These are phyloP conservation scores for Quiscalus mexicanus DNA, from an alignment of 2,113 vertebrate species.

Conservation along the genomic window DNA sequence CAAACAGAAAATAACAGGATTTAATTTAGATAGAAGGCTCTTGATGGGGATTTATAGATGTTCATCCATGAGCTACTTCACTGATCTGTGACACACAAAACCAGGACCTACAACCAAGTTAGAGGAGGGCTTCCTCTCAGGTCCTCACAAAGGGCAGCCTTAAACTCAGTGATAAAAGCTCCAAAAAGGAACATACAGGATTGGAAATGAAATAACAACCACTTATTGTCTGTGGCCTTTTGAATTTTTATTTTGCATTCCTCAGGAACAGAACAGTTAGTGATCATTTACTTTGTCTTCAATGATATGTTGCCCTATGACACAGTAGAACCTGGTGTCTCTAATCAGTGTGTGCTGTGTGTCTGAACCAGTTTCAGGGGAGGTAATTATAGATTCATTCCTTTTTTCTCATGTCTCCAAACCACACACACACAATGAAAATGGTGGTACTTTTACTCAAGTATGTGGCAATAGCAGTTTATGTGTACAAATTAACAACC, in stretches of 20 bases:
- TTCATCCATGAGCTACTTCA: not conserved
- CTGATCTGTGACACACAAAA: not conserved
- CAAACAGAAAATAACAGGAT: not conserved
- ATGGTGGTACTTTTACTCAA: not conserved
- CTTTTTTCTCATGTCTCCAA: constrained; percentile 9
- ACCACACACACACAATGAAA: not conserved
- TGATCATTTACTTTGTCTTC: not conserved
- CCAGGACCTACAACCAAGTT: not conserved
- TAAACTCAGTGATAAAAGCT: not conserved
- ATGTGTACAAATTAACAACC: not conserved
- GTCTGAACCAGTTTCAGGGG: not conserved
- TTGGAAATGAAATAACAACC: not conserved
- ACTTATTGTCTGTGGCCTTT: not conserved
- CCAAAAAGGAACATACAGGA: not conserved
- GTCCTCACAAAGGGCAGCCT: not conserved
- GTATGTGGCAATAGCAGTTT: not conserved
- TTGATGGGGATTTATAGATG: not conserved
- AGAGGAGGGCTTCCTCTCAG: not conserved
- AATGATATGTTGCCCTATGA: not conserved
- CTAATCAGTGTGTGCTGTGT: not conserved
- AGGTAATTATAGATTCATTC: not conserved
- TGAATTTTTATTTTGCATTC: not conserved
- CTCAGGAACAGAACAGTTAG: not conserved
- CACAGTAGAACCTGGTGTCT: not conserved
- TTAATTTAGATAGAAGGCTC: not conserved